These are phyloP conservation scores for Microcebus lehilahytsara DNA, from an alignment of 2,113 vertebrate species.

Conservation along the genomic window DNA sequence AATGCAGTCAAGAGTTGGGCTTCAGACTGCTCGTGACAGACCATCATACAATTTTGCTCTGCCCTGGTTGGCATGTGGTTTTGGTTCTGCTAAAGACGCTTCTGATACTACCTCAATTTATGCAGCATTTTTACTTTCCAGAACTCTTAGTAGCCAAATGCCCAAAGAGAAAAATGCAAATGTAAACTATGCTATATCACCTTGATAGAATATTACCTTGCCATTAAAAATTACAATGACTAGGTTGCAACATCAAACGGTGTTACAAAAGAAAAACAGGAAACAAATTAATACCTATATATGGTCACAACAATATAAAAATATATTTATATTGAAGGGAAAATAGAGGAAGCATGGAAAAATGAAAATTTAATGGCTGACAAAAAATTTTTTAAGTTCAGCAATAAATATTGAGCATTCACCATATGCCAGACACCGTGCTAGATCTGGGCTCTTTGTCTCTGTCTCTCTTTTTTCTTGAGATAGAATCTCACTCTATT, in stretches of 20 bases:
- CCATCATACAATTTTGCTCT: neutral
- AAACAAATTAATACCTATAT: neutral
- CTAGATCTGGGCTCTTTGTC: neutral
- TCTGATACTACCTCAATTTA: neutral
- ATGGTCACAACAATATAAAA: neutral
- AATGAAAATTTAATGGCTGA: conserved; percentile 10
- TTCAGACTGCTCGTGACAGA: neutral
- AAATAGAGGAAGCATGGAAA: neutral
- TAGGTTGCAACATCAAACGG: neutral
- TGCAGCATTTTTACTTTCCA: neutral
- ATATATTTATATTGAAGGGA: neutral
- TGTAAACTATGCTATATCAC: neutral
- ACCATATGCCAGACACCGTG: neutral
- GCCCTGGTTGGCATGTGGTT: neutral
- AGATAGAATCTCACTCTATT: too few species aligned
- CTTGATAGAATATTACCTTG: neutral
- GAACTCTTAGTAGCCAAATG: neutral
- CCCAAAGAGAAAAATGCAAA: neutral
- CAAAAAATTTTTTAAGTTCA: neutral
- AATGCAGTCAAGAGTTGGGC: rapidly evolving
- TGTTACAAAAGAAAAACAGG: neutral
- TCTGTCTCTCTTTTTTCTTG: too few species aligned
- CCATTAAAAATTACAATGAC: neutral
- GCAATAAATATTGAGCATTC: neutral
- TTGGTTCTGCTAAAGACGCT: neutral